Conservation (phyloP, 2,888 invertebrate species). For the Cryptocheilus praepositus region DNA sequence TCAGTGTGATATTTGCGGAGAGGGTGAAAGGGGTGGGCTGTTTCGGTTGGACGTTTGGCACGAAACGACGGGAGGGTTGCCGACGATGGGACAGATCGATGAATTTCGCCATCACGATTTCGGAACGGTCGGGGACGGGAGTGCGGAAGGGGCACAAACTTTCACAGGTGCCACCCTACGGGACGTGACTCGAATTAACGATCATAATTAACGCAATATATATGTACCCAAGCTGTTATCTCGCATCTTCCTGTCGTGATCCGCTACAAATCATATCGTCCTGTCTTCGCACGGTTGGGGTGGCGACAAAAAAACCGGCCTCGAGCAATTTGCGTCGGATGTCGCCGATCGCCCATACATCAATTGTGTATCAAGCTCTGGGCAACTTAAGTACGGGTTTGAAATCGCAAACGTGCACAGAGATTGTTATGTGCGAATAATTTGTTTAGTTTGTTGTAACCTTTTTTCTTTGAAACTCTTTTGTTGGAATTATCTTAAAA, state of each 20-base stretch:
- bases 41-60: too few species aligned
- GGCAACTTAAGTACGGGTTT: too few species aligned
- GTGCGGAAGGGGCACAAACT: slow-evolving; percentile 44
- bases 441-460: too few species aligned
- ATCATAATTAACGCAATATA: slow-evolving; percentile 62
- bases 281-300: slow-evolving; percentile 25
- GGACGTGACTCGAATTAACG: slow-evolving; percentile 65
- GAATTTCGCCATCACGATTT: slow-evolving; percentile 44
- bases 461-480: too few species aligned
- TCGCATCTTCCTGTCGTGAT: slow-evolving; percentile 20
- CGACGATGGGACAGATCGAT: slow-evolving; percentile 50
- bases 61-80: slow-evolving; percentile 33
- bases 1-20: slow-evolving; percentile 22
- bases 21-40: too few species aligned
- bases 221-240: slow-evolving; percentile 12
- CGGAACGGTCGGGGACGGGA: neutral
- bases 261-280: slow-evolving; percentile 36
- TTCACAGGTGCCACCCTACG: slow-evolving; percentile 45
- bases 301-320: neutral
- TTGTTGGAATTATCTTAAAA: too few species aligned
- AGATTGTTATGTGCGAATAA: too few species aligned
- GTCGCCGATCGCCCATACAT: too few species aligned
- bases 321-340: neutral
- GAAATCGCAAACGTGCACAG: too few species aligned
- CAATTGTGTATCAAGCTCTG: too few species aligned